phyloP scores from a whole-genome alignment of 1,140 invertebrate genomes.

The Odontomachus brunneus region DNA sequence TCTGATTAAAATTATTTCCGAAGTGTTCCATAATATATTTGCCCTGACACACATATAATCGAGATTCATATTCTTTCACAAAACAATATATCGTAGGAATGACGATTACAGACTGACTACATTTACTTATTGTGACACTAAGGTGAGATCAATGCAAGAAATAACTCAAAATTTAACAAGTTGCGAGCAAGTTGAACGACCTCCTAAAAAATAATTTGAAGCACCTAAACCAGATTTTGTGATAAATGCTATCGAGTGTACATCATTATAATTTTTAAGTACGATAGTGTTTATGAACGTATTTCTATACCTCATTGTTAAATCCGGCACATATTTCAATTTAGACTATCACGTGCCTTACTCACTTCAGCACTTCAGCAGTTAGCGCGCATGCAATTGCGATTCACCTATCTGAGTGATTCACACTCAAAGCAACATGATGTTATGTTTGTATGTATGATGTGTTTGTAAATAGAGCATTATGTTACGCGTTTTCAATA shows the following conservation, averaged over 20 bases:
- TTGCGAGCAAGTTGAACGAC: constrained; percentile 1
- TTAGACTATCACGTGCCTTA: constrained; percentile 36
- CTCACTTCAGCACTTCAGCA: constrained; percentile 4
- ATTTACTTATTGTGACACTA: not conserved
- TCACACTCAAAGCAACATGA: constrained; percentile 23
- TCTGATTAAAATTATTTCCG: too few relatives aligned
- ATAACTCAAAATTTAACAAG: constrained; percentile 22
- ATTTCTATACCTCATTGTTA: constrained; percentile 32
- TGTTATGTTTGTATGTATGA: constrained; percentile 64
- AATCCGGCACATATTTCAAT: not conserved
- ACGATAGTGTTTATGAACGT: not conserved
- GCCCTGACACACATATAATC: not conserved
- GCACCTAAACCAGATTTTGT: constrained; percentile 17
- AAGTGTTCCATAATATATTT: too few relatives aligned
- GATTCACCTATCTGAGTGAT: constrained; percentile 39
- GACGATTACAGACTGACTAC: not conserved
- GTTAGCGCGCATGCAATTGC: constrained; percentile 6
- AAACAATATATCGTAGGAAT: not conserved
- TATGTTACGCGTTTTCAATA: constrained; percentile 58
- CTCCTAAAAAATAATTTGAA: not conserved
- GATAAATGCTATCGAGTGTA: constrained; percentile 20
- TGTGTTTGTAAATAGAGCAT: constrained; percentile 63
- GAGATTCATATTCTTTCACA: not conserved
- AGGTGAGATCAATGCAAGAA: not conserved
- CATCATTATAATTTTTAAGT: constrained; percentile 13